Percentiles rank a stretch among this genome's conserved stretches.
phyloP scores from a whole-genome alignment of 1,140 invertebrate genomes.

The Bilobella aurantiaca region DNA sequence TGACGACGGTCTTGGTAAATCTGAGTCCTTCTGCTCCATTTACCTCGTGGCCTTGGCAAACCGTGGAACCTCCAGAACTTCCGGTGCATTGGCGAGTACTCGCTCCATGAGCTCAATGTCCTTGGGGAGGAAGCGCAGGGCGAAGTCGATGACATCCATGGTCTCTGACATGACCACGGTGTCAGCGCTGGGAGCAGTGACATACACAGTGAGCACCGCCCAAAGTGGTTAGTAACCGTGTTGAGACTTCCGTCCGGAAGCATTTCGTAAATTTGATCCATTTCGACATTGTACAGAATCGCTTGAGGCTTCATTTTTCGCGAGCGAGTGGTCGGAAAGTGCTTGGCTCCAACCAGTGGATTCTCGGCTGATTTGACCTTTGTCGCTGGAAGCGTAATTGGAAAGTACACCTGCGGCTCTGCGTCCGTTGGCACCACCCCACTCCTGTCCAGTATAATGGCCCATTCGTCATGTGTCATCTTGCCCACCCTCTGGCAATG shows the following conservation, averaged over 20 bases:
- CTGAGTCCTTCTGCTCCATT: background rate
- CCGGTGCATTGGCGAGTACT: background rate
- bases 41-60: no score
- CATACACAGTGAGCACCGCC: background rate
- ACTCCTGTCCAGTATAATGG: no score
- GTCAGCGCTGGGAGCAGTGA: background rate
- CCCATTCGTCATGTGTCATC: no score
- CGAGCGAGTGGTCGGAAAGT: background rate
- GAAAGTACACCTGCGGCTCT: background rate
- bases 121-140: background rate
- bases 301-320: background rate
- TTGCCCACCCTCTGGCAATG: no score
- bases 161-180: background rate
- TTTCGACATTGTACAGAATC: background rate
- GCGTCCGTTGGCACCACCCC: no score
- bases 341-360: constrained; percentile 1
- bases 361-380: background rate
- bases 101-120: background rate
- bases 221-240: background rate
- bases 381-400: background rate
- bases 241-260: background rate
- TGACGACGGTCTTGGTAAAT: no score
- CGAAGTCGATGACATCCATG: background rate
- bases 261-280: background rate
- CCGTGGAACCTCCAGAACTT: no score